Evolutionary conservation across 2,113 vertebrate genomes (phyloP).

Genomic region (Daphoenositta chrysoptera): DNA sequence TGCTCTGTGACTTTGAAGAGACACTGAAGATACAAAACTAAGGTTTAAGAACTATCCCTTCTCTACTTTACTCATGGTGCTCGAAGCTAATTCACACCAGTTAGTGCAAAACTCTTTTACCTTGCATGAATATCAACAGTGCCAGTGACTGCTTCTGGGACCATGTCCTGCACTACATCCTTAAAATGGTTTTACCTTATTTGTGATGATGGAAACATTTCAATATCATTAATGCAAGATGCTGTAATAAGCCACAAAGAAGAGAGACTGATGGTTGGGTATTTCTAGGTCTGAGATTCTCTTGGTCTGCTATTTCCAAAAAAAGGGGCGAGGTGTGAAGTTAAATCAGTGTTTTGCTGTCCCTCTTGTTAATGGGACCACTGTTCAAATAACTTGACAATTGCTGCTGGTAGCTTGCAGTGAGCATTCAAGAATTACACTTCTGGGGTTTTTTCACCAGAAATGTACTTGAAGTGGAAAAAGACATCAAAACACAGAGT

Average conservation of each 20-base stretch:
- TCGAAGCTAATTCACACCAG: background rate
- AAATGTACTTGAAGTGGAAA: background rate
- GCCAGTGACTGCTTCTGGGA: background rate
- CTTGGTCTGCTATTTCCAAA: background rate
- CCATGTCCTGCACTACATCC: fast-evolving
- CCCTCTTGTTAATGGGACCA: background rate
- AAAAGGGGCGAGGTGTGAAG: fast-evolving
- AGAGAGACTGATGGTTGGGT: background rate
- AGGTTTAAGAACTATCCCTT: background rate
- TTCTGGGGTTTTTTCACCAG: background rate
- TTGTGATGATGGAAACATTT: background rate
- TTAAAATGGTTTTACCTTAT: background rate
- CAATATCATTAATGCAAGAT: background rate
- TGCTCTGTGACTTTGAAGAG: background rate
- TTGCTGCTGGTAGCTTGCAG: background rate
- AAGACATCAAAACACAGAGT: background rate
- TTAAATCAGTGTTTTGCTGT: background rate
- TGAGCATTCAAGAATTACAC: background rate
- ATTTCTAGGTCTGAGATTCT: background rate
- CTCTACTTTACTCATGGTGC: background rate
- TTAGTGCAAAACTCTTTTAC: background rate
- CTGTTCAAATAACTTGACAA: background rate
- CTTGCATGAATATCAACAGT: background rate
- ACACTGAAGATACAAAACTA: background rate
- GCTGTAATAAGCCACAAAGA: background rate